phyloP scores from a whole-genome alignment of 1,140 invertebrate genomes.

The Aethina tumida region DNA sequence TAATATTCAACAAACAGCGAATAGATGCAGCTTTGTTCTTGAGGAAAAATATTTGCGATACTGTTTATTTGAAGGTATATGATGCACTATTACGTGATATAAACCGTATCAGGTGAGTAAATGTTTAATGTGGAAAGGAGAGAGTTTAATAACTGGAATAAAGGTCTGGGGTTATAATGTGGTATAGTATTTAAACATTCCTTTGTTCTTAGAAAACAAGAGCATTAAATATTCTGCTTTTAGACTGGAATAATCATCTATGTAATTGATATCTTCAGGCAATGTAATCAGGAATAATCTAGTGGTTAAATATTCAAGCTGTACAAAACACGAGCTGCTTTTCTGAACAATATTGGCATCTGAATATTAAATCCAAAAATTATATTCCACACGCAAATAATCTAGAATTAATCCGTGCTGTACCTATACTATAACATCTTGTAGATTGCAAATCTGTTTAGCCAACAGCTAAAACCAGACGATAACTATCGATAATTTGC shows the following conservation, averaged over 20 bases:
- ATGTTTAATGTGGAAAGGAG: too few relatives aligned
- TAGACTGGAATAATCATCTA: constrained; percentile 33
- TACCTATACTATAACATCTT: constrained; percentile 16
- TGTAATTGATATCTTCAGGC: constrained; percentile 37
- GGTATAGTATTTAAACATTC: too few relatives aligned
- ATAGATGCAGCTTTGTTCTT: too few relatives aligned
- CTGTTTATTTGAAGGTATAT: too few relatives aligned
- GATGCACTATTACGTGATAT: too few relatives aligned
- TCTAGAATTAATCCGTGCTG: constrained; percentile 20
- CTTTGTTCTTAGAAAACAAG: too few relatives aligned
- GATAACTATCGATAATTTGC: constrained; percentile 26
- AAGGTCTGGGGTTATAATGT: too few relatives aligned
- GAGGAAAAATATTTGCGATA: too few relatives aligned
- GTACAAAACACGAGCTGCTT: constrained; percentile 23
- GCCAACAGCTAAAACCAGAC: constrained; percentile 10
- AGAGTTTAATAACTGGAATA: too few relatives aligned
- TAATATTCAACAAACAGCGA: too few relatives aligned
- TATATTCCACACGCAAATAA: constrained; percentile 28
- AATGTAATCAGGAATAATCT: constrained; percentile 33
- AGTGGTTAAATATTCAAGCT: constrained; percentile 33
- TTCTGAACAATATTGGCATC: constrained; percentile 33
- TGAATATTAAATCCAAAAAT: constrained; percentile 30
- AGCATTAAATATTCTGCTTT: constrained; percentile 34
- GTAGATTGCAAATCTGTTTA: constrained; percentile 16
- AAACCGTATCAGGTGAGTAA: too few relatives aligned